phyloP scores from a whole-genome alignment of 2,113 vertebrate species.

The Boulengeromyrus knoepffleri region DNA sequence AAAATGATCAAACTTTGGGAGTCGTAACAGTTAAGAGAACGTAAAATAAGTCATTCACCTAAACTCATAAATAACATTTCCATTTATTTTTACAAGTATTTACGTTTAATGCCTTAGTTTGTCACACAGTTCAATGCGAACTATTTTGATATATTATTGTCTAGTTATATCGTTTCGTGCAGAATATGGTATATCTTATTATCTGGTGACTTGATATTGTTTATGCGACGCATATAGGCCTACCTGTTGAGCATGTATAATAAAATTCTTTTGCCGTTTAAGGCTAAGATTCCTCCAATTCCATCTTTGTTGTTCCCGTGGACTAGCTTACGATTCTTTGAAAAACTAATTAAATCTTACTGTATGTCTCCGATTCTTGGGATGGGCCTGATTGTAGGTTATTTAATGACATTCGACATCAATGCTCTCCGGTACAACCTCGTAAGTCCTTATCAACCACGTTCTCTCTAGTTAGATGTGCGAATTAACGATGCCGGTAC shows the following conservation, averaged over 20 bases:
- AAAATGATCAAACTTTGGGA: not conserved
- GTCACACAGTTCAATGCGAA: not conserved
- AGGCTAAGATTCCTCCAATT: not conserved
- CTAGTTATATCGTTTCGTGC: not conserved
- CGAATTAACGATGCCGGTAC: not conserved
- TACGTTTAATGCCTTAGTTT: not conserved
- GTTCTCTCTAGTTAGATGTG: not conserved
- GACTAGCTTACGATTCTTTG: not conserved
- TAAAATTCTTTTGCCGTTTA: not conserved
- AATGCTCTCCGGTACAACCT: not conserved
- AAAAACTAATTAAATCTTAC: not conserved
- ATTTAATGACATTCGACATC: not conserved
- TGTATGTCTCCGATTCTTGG: not conserved
- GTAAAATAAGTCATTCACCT: not conserved
- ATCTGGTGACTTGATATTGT: not conserved
- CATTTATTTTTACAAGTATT: not conserved
- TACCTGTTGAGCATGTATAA: conserved; percentile 7
- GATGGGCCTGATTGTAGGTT: not conserved
- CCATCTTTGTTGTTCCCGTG: not conserved
- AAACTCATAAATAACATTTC: not conserved
- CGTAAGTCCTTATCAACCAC: not conserved
- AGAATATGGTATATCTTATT: not conserved
- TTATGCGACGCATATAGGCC: not conserved
- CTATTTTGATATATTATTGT: not conserved
- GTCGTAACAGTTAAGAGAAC: not conserved